phyloP scores from a whole-genome alignment of 2,888 invertebrate species.

The Lobophora halterata region DNA sequence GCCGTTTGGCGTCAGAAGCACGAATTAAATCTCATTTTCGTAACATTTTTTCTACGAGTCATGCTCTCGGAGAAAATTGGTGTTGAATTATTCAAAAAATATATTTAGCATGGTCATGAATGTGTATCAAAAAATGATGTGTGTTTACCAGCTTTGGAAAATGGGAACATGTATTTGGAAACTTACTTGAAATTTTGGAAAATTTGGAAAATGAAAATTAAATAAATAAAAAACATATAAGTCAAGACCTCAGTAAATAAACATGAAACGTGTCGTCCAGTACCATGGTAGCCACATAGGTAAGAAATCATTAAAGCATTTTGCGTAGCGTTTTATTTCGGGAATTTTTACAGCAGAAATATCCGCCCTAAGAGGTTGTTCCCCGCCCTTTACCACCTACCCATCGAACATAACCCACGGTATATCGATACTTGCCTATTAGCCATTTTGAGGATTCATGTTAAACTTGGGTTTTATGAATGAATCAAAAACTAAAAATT shows the following conservation, averaged over 20 bases:
- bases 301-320: slow-evolving; percentile 4
- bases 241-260: too few species aligned
- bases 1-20: too few species aligned
- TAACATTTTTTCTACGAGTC: too few species aligned
- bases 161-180: too few species aligned
- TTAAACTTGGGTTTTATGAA: slow-evolving; percentile 13
- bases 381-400: slow-evolving; percentile 63
- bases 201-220: too few species aligned
- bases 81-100: background rate
- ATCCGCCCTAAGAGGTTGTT: slow-evolving; percentile 48
- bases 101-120: too few species aligned
- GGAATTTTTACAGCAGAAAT: slow-evolving; percentile 25
- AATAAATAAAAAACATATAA: too few species aligned
- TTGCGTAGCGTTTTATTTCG: slow-evolving; percentile 5
- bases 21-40: too few species aligned
- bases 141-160: too few species aligned
- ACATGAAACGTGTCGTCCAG: background rate
- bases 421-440: slow-evolving; percentile 43
- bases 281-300: background rate
- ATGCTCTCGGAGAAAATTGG: too few species aligned
- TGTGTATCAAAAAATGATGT: too few species aligned
- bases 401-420: slow-evolving; percentile 47
- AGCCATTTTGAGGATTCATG: slow-evolving; percentile 13
- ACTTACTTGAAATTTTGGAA: too few species aligned
- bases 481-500: background rate